Conservation (phyloP, 2,888 invertebrate genomes). For the Noctua pronuba region DNA sequence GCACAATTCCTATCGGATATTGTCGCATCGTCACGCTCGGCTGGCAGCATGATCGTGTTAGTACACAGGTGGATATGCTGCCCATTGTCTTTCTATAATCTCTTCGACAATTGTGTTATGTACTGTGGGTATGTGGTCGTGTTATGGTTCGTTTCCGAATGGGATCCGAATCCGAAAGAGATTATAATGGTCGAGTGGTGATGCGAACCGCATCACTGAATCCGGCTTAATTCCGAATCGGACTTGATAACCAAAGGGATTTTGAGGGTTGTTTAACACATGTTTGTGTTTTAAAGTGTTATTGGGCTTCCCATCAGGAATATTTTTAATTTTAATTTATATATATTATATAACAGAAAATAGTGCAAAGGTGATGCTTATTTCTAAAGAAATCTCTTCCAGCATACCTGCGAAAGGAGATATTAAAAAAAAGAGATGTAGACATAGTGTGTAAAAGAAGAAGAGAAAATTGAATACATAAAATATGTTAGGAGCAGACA, state of each 20-base stretch:
- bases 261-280: not conserved
- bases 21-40: slow-evolving; percentile 26
- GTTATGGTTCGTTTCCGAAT: not conserved
- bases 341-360: too few relatives aligned
- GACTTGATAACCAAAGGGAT: not conserved
- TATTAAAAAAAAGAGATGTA: too few relatives aligned
- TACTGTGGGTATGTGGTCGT: not conserved
- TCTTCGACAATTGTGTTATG: slow-evolving; percentile 5
- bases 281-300: not conserved
- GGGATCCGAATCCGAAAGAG: not conserved
- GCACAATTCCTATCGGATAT: slow-evolving; percentile 43
- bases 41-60: slow-evolving; percentile 37
- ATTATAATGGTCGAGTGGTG: not conserved
- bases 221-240: not conserved
- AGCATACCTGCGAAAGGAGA: too few relatives aligned
- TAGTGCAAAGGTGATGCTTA: too few relatives aligned
- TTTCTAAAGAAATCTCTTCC: too few relatives aligned
- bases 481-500: too few relatives aligned
- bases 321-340: too few relatives aligned
- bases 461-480: too few relatives aligned
- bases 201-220: not conserved
- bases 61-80: slow-evolving; percentile 27
- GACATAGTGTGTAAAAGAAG: too few relatives aligned
- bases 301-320: not conserved
- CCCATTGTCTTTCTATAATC: slow-evolving; percentile 37